Conservation (phyloP, 2,113 vertebrate genomes). For the Siniperca chuatsi region DNA sequence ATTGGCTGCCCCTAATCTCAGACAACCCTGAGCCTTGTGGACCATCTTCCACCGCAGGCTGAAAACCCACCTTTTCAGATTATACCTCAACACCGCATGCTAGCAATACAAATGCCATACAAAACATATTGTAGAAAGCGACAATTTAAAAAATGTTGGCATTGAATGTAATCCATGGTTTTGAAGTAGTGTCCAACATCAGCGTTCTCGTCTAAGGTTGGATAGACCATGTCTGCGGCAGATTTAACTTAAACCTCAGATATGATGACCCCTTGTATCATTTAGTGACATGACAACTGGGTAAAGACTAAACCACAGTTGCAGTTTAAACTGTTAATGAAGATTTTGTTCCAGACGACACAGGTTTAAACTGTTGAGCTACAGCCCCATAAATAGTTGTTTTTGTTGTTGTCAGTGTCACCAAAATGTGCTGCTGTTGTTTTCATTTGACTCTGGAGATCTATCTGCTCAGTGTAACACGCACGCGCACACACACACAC, state of each 20-base stretch:
- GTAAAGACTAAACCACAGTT: not conserved
- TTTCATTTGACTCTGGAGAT: conserved; percentile 33
- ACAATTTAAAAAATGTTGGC: too few relatives aligned
- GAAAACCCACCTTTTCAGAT: not conserved
- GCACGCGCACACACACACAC: conserved; percentile 20
- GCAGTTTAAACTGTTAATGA: not conserved
- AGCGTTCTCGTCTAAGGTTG: too few relatives aligned
- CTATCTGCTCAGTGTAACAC: conserved; percentile 11
- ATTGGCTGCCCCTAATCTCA: not conserved
- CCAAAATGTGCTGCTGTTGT: conserved; percentile 38
- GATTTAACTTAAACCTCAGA: too few relatives aligned
- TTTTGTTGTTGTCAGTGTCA: not conserved
- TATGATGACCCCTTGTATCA: too few relatives aligned
- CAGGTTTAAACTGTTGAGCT: not conserved
- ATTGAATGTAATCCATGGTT: too few relatives aligned
- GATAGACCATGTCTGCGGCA: too few relatives aligned
- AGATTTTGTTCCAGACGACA: not conserved
- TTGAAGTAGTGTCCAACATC: too few relatives aligned
- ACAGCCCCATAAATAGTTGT: not conserved
- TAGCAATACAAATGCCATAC: not conserved
- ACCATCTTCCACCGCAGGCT: not conserved
- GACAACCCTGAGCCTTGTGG: not conserved
- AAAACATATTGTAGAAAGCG: too few relatives aligned
- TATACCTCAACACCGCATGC: not conserved
- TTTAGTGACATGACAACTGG: not conserved